phyloP scores from a whole-genome alignment of 2,888 invertebrate genomes.

The Dusona sp. region DNA sequence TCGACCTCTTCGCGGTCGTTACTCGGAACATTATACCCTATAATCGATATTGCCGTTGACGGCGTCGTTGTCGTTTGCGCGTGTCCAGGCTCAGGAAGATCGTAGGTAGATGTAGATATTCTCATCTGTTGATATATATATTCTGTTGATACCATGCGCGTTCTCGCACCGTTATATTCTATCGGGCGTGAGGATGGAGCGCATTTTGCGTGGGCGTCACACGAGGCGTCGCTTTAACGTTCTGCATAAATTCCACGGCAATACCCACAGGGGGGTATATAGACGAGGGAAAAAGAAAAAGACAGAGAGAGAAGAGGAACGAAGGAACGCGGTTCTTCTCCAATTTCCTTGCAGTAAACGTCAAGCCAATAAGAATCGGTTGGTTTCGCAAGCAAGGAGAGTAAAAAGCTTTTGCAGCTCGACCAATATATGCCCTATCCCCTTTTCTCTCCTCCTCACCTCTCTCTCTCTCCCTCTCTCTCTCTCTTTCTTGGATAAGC shows the following conservation, averaged over 20 bases:
- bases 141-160: slow-evolving; percentile 51
- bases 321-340: slow-evolving; percentile 71
- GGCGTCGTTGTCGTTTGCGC: slow-evolving; percentile 55
- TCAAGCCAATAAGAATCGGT: slow-evolving; percentile 71
- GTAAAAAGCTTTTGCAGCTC: slow-evolving; percentile 42
- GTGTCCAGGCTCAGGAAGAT: slow-evolving; percentile 35
- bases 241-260: slow-evolving; percentile 77
- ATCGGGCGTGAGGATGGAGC: slow-evolving; percentile 68
- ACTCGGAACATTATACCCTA: slow-evolving; percentile 67
- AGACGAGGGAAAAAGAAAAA: slow-evolving; percentile 43
- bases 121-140: slow-evolving; percentile 11
- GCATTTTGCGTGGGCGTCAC: slow-evolving; percentile 75
- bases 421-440: slow-evolving; percentile 6
- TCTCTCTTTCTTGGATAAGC: slow-evolving; percentile 61
- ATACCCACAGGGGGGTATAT: slow-evolving; percentile 56
- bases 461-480: slow-evolving; percentile 48
- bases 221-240: slow-evolving; percentile 80
- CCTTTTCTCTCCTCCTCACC: not conserved
- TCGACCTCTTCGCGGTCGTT: slow-evolving; percentile 58
- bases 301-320: slow-evolving; percentile 53
- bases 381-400: slow-evolving; percentile 37
- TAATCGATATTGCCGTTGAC: slow-evolving; percentile 67
- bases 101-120: slow-evolving; percentile 39
- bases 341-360: slow-evolving; percentile 78
- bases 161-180: slow-evolving; percentile 73